Conservation (phyloP, 1,140 invertebrate species). For the Paraescarpia echinospica region DNA sequence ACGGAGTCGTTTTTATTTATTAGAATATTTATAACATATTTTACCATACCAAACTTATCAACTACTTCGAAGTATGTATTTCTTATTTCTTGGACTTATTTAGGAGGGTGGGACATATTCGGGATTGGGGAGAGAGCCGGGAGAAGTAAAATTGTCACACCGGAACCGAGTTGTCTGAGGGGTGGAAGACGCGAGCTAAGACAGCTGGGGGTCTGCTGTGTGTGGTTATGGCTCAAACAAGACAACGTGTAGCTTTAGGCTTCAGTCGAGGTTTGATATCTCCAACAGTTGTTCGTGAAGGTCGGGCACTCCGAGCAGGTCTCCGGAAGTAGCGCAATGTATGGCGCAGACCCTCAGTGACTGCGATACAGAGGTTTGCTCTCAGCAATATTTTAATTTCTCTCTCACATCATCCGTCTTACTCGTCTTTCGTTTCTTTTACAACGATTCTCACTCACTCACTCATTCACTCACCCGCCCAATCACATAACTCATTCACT, state of each 20-base stretch:
- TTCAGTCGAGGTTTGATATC: background rate
- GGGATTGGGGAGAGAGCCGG: too few relatives aligned
- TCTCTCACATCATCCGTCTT: background rate
- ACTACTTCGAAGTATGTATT: too few relatives aligned
- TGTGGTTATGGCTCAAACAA: background rate
- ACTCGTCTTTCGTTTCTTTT: background rate
- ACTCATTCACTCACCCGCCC: background rate
- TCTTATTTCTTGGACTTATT: too few relatives aligned
- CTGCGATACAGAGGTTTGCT: background rate
- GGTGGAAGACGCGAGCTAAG: background rate
- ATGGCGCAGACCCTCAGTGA: background rate
- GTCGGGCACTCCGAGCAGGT: background rate
- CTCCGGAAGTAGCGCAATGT: background rate
- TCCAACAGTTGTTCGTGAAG: background rate
- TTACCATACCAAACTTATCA: too few relatives aligned
- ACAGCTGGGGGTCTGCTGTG: background rate
- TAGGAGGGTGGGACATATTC: too few relatives aligned
- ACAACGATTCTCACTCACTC: background rate
- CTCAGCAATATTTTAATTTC: background rate
- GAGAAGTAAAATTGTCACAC: too few relatives aligned
- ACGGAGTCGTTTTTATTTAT: too few relatives aligned
- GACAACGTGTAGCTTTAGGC: background rate
- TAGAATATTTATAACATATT: too few relatives aligned
- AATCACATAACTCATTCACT: too few relatives aligned
- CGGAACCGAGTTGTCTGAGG: background rate